Conservation (phyloP, 1,140 invertebrate genomes). For the Drosophila parvula region DNA sequence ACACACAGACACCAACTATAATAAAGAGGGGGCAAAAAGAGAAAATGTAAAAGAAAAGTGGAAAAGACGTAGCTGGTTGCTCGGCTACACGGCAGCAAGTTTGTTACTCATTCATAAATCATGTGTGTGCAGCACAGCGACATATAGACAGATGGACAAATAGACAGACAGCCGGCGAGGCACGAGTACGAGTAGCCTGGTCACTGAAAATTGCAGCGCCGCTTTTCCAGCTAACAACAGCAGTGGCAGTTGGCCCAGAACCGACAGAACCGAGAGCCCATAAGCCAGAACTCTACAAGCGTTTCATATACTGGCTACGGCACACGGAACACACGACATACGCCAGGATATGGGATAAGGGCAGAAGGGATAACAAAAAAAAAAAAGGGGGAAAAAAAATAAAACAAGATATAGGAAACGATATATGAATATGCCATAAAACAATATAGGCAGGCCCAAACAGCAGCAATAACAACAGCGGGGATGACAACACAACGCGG, state of each 20-base stretch:
- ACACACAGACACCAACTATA: conserved; percentile 61
- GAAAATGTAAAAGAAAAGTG: conserved; percentile 44
- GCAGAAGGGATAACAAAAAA: background rate
- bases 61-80: conserved; percentile 75
- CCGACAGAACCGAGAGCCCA: background rate
- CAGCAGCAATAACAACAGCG: conserved; percentile 37
- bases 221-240: conserved; percentile 57
- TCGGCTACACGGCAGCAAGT: conserved; percentile 79
- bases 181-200: conserved; percentile 51
- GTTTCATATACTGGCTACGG: conserved; percentile 42
- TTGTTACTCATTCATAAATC: conserved; percentile 83
- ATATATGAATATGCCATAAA: conserved; percentile 82
- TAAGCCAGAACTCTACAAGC: conserved; percentile 39
- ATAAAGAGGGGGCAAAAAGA: conserved; percentile 61
- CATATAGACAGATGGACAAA: conserved; percentile 49
- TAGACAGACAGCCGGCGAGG: conserved; percentile 38
- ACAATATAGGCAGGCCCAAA: conserved; percentile 73
- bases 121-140: conserved; percentile 74
- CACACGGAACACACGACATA: conserved; percentile 1
- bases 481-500: conserved; percentile 40
- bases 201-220: conserved; percentile 76
- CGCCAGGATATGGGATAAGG: conserved; percentile 3
- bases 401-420: conserved; percentile 51
- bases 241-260: conserved; percentile 67
- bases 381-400: conserved; percentile 17